Percentiles rank a stretch among this genome's conserved stretches.
These are phyloP conservation scores for Xiphophorus birchmanni DNA, from an alignment of 2,797 vertebrate genomes.

Conservation along the genomic window DNA sequence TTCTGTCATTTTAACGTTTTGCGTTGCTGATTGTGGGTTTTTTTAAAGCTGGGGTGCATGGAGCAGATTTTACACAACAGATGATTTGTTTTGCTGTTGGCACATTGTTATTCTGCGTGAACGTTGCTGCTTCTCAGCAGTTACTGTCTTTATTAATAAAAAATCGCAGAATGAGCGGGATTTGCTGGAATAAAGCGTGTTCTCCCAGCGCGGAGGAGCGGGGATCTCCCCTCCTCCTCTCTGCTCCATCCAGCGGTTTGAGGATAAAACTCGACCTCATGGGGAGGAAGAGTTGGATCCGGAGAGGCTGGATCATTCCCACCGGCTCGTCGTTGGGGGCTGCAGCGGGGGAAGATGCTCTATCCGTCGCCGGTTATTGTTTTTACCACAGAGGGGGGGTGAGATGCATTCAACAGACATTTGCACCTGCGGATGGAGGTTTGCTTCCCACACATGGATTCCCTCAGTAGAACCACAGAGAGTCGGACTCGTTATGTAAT, in stretches of 20 bases:
- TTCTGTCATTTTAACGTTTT: neutral
- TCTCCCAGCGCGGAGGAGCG: conserved; percentile 65
- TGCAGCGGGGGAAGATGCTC: conserved; percentile 70
- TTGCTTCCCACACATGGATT: conserved; percentile 58
- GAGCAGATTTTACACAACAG: neutral
- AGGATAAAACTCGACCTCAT: conserved; percentile 57
- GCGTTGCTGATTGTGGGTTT: neutral
- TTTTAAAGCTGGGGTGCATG: conserved; percentile 1
- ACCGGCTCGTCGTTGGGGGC: conserved; percentile 58
- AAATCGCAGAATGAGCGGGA: neutral
- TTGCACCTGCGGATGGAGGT: conserved; percentile 63
- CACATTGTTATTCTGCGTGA: conserved; percentile 3
- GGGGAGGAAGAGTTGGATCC: conserved; percentile 52
- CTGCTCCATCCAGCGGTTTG: conserved; percentile 50
- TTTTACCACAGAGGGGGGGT: conserved; percentile 66
- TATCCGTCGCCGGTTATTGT: conserved; percentile 71
- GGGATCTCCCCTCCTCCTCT: conserved; percentile 49
- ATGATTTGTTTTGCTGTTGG: neutral
- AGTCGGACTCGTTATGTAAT: conserved; percentile 68
- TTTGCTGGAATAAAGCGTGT: conserved; percentile 14
- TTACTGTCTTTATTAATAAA: no score
- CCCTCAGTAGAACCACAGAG: conserved; percentile 55
- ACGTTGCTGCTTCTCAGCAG: neutral
- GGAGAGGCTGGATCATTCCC: conserved; percentile 77
- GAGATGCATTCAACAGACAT: conserved; percentile 65